Conservation (phyloP, 2,888 invertebrate genomes). For the Sturmia bella region DNA sequence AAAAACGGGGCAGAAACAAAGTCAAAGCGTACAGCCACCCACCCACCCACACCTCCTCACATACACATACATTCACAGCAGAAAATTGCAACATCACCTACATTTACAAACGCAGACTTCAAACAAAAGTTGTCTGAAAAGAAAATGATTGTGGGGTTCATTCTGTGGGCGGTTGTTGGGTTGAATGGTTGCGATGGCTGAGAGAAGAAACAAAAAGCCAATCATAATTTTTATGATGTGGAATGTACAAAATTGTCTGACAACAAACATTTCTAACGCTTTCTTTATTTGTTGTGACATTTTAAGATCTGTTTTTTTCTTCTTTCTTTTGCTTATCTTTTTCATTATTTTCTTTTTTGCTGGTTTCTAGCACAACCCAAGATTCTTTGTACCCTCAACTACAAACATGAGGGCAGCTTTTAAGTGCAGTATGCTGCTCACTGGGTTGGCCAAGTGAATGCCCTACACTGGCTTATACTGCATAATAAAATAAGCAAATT, state of each 20-base stretch:
- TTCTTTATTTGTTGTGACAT: conserved; percentile 72
- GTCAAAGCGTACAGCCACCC: too few relatives aligned
- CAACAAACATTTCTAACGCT: conserved; percentile 72
- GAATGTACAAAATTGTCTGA: conserved; percentile 78
- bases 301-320: conserved; percentile 59
- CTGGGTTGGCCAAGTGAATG: background rate
- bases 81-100: conserved; percentile 38
- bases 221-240: conserved; percentile 80
- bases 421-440: conserved; percentile 11
- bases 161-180: conserved; percentile 24
- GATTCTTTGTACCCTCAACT: conserved; percentile 3
- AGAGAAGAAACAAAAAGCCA: conserved; percentile 74
- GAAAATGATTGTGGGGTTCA: conserved; percentile 17
- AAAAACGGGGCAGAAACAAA: background rate
- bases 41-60: too few relatives aligned
- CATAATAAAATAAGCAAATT: background rate
- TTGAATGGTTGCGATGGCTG: background rate
- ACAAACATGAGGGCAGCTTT: conserved; percentile 1
- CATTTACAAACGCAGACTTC: background rate
- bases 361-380: conserved; percentile 27
- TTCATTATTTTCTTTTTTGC: conserved; percentile 10
- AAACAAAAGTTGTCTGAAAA: conserved; percentile 11
- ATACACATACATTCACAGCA: background rate
- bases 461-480: background rate
- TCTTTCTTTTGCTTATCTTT: conserved; percentile 32